Evolutionary conservation across 2,113 vertebrate genomes (phyloP), one percentile per base, ranked within the genome.

Genomic region (Brachyhypopomus gauderio): DNA sequence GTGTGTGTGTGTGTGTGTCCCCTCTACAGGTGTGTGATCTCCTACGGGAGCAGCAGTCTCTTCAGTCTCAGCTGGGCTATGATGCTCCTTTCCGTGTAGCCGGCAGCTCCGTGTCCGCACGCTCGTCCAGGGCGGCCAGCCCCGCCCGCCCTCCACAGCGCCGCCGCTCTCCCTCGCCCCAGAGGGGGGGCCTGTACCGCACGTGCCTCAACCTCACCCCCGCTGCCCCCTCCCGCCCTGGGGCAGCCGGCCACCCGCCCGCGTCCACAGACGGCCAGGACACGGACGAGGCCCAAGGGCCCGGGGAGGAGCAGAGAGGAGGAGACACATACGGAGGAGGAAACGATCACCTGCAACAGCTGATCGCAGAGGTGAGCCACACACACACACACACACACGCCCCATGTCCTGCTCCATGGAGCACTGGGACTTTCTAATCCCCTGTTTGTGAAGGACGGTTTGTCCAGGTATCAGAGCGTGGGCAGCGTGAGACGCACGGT

Each of bases 121-220:
- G 90, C 3, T 96, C 96, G 56, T 94, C 95, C 1, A 92, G 95
- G 22, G 95, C 95, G 30, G 94, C 93, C 11, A 94, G 96, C 90
- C 93, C 94, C 5, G 85, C 87, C 79, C 80, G 84, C 45, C 86
- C 87, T 81, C 91, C 93, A 76, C 79, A 73, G 56, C 76, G 86
- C 75, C 89, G 91, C 60, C 77, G 8, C 63, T 59, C 58, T 20
- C 25, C 23, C 55, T 78, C 82, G 79, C 92, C 79, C 80, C 84
- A 89, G 75, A 92, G 75, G 75, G 92, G 87, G 89, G 93, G 90
- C 56, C 79, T 97, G 11, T 99, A 95, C 89, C 92, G 94, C 75
- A 91, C 97, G 0, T 95, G 95, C 0, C 91, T 99, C 86, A 94
- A 92, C 87, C 92, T 99, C 79, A 99, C 93, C 0, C 98, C 97